These are phyloP conservation scores for Lanius ludovicianus DNA, from an alignment of 2,113 vertebrate species.

Conservation along the genomic window DNA sequence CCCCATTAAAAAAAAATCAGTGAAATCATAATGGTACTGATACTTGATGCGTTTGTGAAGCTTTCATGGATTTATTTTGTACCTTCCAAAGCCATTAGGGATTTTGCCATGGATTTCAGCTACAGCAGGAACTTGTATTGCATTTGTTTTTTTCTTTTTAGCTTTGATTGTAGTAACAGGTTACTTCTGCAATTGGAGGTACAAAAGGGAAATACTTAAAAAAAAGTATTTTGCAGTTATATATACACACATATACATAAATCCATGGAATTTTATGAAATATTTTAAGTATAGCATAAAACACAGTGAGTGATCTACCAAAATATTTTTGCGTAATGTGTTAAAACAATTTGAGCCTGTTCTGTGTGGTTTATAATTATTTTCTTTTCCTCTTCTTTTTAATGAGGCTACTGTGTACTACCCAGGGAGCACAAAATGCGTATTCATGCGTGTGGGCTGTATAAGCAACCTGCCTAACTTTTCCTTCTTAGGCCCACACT, in stretches of 20 bases:
- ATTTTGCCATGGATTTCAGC: neutral
- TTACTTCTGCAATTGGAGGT: neutral
- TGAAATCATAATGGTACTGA: neutral
- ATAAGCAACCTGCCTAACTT: slow-evolving; percentile 29
- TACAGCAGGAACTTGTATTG: neutral
- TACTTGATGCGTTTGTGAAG: neutral
- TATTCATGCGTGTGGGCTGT: slow-evolving; percentile 8
- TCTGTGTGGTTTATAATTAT: slow-evolving; percentile 19
- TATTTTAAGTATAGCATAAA: neutral
- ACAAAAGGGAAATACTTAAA: neutral
- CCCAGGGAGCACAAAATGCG: neutral
- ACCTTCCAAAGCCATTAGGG: neutral
- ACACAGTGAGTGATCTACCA: neutral
- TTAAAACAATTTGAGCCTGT: neutral
- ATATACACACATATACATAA: neutral
- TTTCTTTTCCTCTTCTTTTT: slow-evolving; percentile 9
- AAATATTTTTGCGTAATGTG: neutral
- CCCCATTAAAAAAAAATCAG: neutral
- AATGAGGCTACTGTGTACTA: neutral
- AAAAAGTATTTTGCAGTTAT: neutral
- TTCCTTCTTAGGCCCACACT: neutral
- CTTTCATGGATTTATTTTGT: neutral
- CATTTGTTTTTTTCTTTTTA: neutral
- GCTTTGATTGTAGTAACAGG: neutral
- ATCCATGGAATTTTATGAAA: neutral